Evolutionary conservation across 2,888 invertebrate genomes (phyloP), one percentile per base, ranked within the genome.

Genomic region (Xylota segnis): DNA sequence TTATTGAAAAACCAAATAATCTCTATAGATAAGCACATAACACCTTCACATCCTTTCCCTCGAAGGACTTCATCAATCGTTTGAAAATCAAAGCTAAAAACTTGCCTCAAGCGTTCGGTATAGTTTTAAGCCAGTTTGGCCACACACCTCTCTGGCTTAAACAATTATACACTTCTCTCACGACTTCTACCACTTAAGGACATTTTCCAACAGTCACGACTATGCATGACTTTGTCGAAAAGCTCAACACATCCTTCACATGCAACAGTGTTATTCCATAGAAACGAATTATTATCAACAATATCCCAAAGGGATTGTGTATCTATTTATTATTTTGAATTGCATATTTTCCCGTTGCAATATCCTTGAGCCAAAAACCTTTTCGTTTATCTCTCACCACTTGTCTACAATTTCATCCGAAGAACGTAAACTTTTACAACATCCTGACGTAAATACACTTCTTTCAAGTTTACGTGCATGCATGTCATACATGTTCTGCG

Each of bases 381-480:
- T 50, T 68, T 12, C 40, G 14, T 58, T 37, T 58, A 58, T 37
- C 29, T 29, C 50, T 18, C 50, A 32, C 66, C 58, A 66, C 65
- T 47, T 66, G 68, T 76, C 58, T 66, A 29, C 58, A 76, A 68
- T 52, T 76, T 68, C 66, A 50, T 68, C 50, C 76, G 59, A 59
- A 76, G 66, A 59, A 68, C 50, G 40, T 76, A 68, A 76, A 76
- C 66, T 76, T 76, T 76, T 76, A 68, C 59, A 68, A 59, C 68
- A 47, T 76, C 58, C 58, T 16, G 40, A 66, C 66, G 59, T 59
- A 59, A 68, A 76, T 76, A 59, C 37, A 66, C 66, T 50, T 76
- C 59, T 68, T 68, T 52, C 7, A n/a, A 68, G 66, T 59, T 76
- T 68, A 76, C 59, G 23, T 76, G 66, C 43, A 43, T 76, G 76